Percentiles rank a stretch among this genome's conserved stretches.
These are phyloP conservation scores for Lithophane ornitopus DNA, from an alignment of 2,888 invertebrate genomes.

Conservation along the genomic window DNA sequence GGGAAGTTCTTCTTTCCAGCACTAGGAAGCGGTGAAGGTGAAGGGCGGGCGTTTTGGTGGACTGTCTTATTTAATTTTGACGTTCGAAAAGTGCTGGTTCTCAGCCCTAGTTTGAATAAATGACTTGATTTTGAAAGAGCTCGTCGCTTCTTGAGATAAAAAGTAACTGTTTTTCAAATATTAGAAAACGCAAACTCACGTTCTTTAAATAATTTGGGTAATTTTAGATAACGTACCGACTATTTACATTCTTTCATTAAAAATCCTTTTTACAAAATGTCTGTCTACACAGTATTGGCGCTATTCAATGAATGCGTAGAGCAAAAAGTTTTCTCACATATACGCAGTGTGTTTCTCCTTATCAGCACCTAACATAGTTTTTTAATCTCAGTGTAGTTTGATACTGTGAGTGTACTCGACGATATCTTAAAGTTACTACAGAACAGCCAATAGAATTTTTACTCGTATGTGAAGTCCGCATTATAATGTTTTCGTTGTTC, in stretches of 20 bases:
- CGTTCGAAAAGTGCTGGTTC: too few relatives aligned
- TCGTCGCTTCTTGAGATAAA: neutral
- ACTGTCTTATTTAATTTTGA: too few relatives aligned
- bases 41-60: too few relatives aligned
- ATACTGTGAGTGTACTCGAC: conserved; percentile 25
- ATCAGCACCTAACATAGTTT: conserved; percentile 48
- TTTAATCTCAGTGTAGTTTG: conserved; percentile 42
- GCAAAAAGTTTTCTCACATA: conserved; percentile 27
- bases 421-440: conserved; percentile 5
- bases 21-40: too few relatives aligned
- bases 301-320: conserved; percentile 5
- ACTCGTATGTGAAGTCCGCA: neutral
- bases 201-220: neutral
- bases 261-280: neutral
- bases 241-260: neutral
- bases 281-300: neutral
- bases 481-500: neutral
- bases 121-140: neutral
- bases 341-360: conserved; percentile 31
- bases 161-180: neutral
- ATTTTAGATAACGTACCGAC: neutral
- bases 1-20: neutral
- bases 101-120: too few relatives aligned
- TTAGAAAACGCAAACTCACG: neutral
- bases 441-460: neutral